Evolutionary conservation across 2,797 vertebrate genomes (phyloP), one percentile per base, ranked within the genome.

Genomic region (Hoplostethus atlanticus): DNA sequence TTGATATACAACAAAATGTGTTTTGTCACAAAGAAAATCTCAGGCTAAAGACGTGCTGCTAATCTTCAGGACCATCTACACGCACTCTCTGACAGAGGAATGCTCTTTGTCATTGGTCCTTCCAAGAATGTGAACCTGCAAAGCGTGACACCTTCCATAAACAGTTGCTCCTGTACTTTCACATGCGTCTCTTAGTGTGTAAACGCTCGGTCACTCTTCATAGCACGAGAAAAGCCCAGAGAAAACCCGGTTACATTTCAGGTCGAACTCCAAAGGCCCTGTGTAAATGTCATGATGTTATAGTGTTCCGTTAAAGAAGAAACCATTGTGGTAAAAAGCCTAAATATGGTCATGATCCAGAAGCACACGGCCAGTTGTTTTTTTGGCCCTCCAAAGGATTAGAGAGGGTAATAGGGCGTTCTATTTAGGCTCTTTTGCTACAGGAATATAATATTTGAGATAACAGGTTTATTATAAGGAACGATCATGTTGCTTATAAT

Each of bases 271-370:
- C 55, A 52, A 68, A 61, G 31, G 50, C 40, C 40, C 11, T 11
- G 9, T 42, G 40, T 42, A 42, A 42, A 15, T 44, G 42, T 13
- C 42, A 15, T 12, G 13, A 5, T 44, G 12, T 44, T 44, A 44
- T 44, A 3, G 12, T 44, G 11, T 44, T 11, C 42, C 12, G 42
- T 44, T 44, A 13, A 44, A 44, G 12, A 44, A 44, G 42, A 4
- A 12, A 44, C 11, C 42, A 44, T 44, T 44, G 42, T 44, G 42
- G 42, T 44, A 44, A 44, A 13, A 44, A 44, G 42, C 38, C 76
- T 69, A 54, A 71, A 76, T 76, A 79, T 72, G 76, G 80, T 62
- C 66, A 62, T 38, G 38, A 34, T 53, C 52, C 64, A 62, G 51
- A 68, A 17, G 58, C 44, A 30, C 6, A 52, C 6, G 10, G 53